Evolutionary conservation across 2,113 vertebrate genomes (phyloP).

Genomic region (Indicator indicator): DNA sequence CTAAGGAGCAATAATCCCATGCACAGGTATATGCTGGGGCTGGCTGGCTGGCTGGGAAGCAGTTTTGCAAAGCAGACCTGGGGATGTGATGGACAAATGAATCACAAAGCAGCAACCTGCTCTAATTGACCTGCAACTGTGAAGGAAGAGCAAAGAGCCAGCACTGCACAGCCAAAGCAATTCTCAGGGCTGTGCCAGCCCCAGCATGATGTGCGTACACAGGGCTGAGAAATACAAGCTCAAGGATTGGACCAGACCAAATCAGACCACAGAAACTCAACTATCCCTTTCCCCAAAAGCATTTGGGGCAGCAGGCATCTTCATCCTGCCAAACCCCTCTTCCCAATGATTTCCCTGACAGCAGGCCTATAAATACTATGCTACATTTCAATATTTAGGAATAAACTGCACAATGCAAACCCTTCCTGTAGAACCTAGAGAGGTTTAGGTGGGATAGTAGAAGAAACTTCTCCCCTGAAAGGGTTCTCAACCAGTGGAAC

Average conservation of each 20-base stretch:
- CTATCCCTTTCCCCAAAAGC: neutral
- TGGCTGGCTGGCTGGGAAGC: neutral
- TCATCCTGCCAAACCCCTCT: neutral
- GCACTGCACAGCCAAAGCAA: neutral
- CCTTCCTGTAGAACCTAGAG: neutral
- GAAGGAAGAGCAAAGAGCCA: neutral
- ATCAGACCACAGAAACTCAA: neutral
- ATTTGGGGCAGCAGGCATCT: neutral
- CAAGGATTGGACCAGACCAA: neutral
- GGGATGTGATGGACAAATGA: neutral
- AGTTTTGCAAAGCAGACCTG: neutral
- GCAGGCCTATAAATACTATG: neutral
- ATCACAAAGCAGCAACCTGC: neutral
- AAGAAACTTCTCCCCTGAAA: too few species aligned
- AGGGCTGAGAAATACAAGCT: neutral
- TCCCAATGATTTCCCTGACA: neutral
- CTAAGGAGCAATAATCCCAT: neutral
- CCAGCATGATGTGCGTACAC: neutral
- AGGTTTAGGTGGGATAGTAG: too few species aligned
- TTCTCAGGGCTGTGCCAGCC: neutral
- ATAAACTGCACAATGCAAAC: neutral
- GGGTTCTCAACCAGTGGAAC: too few species aligned
- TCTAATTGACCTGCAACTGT: fast-evolving
- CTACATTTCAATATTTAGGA: neutral
- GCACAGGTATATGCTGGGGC: neutral